Conservation (phyloP, 2,888 invertebrate species). For the Xanthorhoe designata region DNA sequence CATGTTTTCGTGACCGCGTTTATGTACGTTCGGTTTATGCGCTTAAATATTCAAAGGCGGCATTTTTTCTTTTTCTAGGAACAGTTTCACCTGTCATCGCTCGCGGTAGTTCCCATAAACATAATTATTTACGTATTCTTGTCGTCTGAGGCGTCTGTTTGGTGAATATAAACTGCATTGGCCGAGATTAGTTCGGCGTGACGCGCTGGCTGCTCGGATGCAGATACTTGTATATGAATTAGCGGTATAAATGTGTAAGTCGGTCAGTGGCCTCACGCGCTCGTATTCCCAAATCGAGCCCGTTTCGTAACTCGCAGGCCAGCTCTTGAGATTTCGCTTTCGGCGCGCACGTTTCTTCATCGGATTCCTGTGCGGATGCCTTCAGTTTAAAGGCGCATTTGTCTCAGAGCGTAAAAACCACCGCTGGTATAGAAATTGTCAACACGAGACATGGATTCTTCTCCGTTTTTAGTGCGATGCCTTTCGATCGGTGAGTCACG, state of each 20-base stretch:
- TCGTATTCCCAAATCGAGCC: conserved; percentile 77
- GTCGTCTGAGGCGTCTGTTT: conserved; percentile 61
- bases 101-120: conserved; percentile 72
- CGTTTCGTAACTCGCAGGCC: conserved; percentile 72
- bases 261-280: conserved; percentile 79
- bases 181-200: conserved; percentile 54
- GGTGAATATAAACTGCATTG: conserved; percentile 75
- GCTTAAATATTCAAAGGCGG: conserved; percentile 67
- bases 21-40: conserved; percentile 62
- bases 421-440: conserved; percentile 59
- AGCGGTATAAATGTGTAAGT: conserved; percentile 82
- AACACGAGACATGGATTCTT: conserved; percentile 68
- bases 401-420: conserved; percentile 55
- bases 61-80: conserved; percentile 65
- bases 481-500: conserved; percentile 66
- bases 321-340: conserved; percentile 76
- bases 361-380: conserved; percentile 58
- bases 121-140: conserved; percentile 76
- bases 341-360: conserved; percentile 59
- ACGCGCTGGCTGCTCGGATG: conserved; percentile 62
- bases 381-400: conserved; percentile 64
- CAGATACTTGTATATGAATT: conserved; percentile 80
- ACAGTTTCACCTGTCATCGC: conserved; percentile 77
- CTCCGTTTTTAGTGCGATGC: conserved; percentile 53
- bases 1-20: conserved; percentile 64